Conservation (phyloP, 2,113 vertebrate genomes). For the Caranx ignobilis region DNA sequence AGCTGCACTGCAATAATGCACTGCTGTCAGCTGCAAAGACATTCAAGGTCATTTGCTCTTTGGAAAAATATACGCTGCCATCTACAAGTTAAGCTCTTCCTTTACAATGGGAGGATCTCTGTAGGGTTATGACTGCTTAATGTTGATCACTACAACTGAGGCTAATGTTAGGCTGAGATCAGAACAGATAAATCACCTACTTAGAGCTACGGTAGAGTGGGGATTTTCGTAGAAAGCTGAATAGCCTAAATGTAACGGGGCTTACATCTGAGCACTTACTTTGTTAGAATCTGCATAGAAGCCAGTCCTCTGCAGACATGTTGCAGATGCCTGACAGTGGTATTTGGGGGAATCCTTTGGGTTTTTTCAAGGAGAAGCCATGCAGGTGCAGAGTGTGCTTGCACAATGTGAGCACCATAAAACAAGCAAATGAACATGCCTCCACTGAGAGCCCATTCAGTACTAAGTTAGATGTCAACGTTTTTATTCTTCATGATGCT, state of each 20-base stretch:
- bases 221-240: conserved; percentile 32
- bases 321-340: conserved; percentile 55
- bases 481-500: conserved; percentile 18
- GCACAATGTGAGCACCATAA: conserved; percentile 32
- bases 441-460: neutral
- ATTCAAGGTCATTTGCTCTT: conserved; percentile 74
- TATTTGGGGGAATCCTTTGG: conserved; percentile 68
- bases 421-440: conserved; percentile 34
- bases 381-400: conserved; percentile 66
- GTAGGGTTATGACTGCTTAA: conserved; percentile 17
- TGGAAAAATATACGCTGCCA: conserved; percentile 33
- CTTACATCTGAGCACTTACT: conserved; percentile 43
- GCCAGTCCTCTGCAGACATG: conserved; percentile 46
- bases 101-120: conserved; percentile 26
- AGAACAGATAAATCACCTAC: conserved; percentile 21
- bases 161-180: conserved; percentile 31
- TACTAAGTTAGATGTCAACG: conserved; percentile 15
- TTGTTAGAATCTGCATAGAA: conserved; percentile 30
- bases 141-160: conserved; percentile 49
- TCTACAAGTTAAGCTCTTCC: conserved; percentile 43
- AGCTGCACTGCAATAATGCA: conserved; percentile 70
- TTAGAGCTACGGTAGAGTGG: conserved; percentile 22
- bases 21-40: conserved; percentile 72
- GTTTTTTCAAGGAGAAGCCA: conserved; percentile 58
- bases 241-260: conserved; percentile 27